Evolutionary conservation across 2,797 vertebrate species (phyloP).

Genomic region (Acrossocheilus wenchowensis): DNA sequence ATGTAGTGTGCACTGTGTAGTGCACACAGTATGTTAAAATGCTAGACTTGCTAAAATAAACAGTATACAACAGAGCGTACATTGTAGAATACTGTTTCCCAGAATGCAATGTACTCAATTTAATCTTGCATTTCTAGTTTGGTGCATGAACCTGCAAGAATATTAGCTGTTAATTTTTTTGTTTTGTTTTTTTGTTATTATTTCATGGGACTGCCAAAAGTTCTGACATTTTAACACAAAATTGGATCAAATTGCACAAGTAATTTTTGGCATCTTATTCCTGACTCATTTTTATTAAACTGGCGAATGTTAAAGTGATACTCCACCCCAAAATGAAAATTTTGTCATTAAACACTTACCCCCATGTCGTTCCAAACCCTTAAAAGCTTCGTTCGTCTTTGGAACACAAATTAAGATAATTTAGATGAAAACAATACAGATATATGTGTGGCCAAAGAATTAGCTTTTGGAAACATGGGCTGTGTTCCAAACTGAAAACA

Average conservation of each 20-base stretch:
- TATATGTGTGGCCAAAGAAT: too few species aligned
- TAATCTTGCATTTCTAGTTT: neutral
- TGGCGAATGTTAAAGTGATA: neutral
- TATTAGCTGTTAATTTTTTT: neutral
- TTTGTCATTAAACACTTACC: too few species aligned
- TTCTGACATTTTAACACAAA: neutral
- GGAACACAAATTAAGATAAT: too few species aligned
- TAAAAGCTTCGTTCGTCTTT: too few species aligned
- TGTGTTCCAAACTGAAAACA: too few species aligned
- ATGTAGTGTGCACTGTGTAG: too few species aligned
- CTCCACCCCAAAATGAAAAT: too few species aligned
- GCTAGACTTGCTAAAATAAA: neutral
- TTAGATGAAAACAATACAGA: too few species aligned
- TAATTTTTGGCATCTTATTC: neutral
- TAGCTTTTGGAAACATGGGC: too few species aligned
- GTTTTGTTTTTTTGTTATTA: too few species aligned
- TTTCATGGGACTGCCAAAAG: neutral
- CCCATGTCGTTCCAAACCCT: too few species aligned
- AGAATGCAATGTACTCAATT: slow-evolving; percentile 16
- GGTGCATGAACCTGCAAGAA: neutral
- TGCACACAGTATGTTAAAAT: neutral
- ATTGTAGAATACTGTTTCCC: neutral
- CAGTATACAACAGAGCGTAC: neutral
- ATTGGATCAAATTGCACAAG: neutral
- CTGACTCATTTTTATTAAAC: neutral